These are phyloP conservation scores for Sprattus sprattus DNA, from an alignment of 2,113 vertebrate genomes.

Conservation along the genomic window DNA sequence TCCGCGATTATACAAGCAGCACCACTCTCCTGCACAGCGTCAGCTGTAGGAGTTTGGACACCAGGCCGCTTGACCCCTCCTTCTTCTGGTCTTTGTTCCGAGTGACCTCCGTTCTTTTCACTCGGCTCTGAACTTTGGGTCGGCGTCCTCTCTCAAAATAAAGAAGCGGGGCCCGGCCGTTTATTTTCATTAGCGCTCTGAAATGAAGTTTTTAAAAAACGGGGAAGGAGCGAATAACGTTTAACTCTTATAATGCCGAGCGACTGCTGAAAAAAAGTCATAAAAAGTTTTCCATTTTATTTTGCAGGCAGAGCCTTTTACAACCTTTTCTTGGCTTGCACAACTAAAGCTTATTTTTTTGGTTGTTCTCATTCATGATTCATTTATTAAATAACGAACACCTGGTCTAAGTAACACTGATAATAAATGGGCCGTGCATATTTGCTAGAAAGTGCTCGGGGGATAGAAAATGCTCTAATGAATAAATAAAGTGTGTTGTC, in stretches of 20 bases:
- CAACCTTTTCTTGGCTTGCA: neutral
- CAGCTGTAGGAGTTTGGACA: conserved; percentile 66
- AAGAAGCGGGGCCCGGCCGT: conserved; percentile 64
- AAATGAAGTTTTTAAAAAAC: conserved; percentile 61
- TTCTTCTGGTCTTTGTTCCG: conserved; percentile 68
- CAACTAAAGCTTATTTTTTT: neutral
- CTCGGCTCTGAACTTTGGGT: conserved; percentile 62
- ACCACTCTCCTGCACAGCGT: conserved; percentile 52
- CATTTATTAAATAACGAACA: neutral
- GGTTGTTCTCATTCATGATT: neutral
- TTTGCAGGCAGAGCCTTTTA: neutral
- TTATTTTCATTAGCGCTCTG: conserved; percentile 74
- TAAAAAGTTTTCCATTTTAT: neutral
- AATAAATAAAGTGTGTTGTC: conserved; percentile 30
- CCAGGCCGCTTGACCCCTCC: conserved; percentile 69
- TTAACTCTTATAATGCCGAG: neutral
- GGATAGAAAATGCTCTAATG: conserved; percentile 24
- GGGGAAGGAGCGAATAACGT: conserved; percentile 1
- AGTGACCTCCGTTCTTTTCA: conserved; percentile 67
- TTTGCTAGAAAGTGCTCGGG: neutral
- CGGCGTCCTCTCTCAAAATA: conserved; percentile 65
- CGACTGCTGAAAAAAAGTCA: neutral
- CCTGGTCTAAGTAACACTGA: neutral
- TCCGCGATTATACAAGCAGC: conserved; percentile 65
- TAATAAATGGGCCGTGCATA: neutral